Evolutionary conservation across 2,113 vertebrate genomes (phyloP), one percentile per base, ranked within the genome.

Genomic region (Leucoraja erinaceus): DNA sequence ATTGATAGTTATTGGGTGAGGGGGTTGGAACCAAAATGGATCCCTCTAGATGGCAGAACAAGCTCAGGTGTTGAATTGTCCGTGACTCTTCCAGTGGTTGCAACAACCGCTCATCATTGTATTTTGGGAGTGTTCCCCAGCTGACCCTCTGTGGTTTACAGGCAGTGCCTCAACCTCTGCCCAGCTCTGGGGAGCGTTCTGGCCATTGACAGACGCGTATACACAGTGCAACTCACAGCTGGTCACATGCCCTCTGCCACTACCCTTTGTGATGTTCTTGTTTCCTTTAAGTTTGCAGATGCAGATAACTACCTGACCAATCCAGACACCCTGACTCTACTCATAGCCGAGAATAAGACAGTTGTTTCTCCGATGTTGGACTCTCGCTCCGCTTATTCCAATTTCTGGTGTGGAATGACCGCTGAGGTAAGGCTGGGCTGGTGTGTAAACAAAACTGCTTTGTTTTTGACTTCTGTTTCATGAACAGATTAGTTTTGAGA

Each of bases 341-440:
- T 99, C 93, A 98, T 99, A 2, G 95, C 95, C 0, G 97, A 98
- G 95, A 98, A 99, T 94, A 98, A 97, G 95, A 99, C 98, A 0
- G 96, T 99, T 31, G 96, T 98, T 2, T 97, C 98, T 0, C 98
- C 98, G 0, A 98, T 99, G 98, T 94, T 99, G 93, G 98, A 98
- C 5, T 99, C 98, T 0, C 96, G 98, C 0, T 98, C 98, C 0
- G 98, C 98, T 0, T 99, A 99, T 93, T 98, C 98, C 93, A 99
- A 99, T 95, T 99, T 99, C 95, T 99, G 98, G 98, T 98, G 98
- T 93, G 98, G 98, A 31, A 99, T 99, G 98, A 98, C 98, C 0
- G 95, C 97, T 0, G 97, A 99, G 98, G 98, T 98, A 94, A 7
- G 0, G 76, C 18, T 2, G 6, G 18, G 1, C 2, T 22, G 66